These are phyloP conservation scores for Rhagium mordax DNA, from an alignment of 2,888 invertebrate genomes.

Conservation along the genomic window DNA sequence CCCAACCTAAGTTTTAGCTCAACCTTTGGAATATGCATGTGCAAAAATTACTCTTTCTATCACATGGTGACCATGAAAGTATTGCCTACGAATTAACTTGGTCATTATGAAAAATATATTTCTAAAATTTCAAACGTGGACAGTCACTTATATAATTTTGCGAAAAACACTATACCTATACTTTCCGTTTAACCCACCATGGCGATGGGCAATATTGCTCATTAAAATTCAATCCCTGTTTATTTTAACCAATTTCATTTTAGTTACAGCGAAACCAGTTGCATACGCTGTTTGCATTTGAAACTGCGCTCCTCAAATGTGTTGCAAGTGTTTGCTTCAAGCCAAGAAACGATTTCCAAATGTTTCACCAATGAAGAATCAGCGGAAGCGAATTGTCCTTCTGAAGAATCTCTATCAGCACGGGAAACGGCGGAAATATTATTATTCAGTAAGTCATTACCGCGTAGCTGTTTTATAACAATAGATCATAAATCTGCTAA, in stretches of 20 bases:
- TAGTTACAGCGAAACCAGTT: conserved; percentile 73
- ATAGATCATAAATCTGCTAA: conserved; percentile 23
- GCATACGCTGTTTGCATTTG: conserved; percentile 76
- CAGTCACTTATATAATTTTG: no score
- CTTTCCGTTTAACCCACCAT: no score
- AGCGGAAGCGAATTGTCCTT: conserved; percentile 75
- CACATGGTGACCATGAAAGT: no score
- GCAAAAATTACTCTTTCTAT: no score
- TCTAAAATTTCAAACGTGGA: no score
- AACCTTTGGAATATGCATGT: no score
- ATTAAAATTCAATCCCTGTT: no score
- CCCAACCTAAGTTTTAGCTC: no score
- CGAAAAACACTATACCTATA: no score
- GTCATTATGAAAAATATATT: no score
- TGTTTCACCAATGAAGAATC: conserved; percentile 76
- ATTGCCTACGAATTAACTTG: no score
- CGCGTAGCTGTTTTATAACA: conserved; percentile 22
- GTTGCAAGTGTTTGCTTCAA: conserved; percentile 75
- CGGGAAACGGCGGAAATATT: conserved; percentile 70
- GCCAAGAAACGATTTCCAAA: conserved; percentile 72
- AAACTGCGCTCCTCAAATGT: conserved; percentile 75
- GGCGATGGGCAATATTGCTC: no score
- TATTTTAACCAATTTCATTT: conserved; percentile 16
- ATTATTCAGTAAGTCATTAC: conserved; percentile 74
- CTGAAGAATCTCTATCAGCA: conserved; percentile 64